A percentile compares a stretch with the other conserved stretches of the same genome.
These are phyloP conservation scores for Grus americana DNA, from an alignment of 2,113 vertebrate species.

Conservation along the genomic window DNA sequence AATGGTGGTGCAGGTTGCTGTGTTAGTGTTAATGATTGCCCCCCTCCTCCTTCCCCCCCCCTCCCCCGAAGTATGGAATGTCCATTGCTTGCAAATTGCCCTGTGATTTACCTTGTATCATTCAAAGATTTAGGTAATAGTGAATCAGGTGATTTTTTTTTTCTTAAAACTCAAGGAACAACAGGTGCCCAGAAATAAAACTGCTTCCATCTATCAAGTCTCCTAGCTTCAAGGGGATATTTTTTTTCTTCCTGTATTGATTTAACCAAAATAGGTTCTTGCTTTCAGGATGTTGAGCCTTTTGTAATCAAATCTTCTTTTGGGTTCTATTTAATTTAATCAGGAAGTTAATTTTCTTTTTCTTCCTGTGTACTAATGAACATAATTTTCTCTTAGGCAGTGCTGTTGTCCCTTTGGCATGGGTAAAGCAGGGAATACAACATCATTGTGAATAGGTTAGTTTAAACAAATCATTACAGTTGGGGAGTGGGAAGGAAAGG, in stretches of 20 bases:
- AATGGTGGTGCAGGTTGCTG: not conserved
- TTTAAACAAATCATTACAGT: not conserved
- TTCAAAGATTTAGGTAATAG: not conserved
- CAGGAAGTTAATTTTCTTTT: not conserved
- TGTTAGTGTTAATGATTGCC: not conserved
- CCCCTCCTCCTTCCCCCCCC: no score
- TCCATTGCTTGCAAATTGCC: not conserved
- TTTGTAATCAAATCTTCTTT: not conserved
- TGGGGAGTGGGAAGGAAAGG: not conserved
- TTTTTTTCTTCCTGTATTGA: not conserved
- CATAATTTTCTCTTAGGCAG: not conserved
- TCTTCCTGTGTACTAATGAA: not conserved
- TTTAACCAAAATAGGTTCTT: not conserved
- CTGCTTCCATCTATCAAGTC: not conserved
- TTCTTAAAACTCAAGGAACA: not conserved
- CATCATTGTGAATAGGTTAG: not conserved
- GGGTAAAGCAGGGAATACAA: not conserved
- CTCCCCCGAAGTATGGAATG: not conserved
- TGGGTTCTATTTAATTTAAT: not conserved
- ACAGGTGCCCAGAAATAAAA: not conserved
- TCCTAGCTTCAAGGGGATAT: not conserved
- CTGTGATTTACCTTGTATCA: not conserved
- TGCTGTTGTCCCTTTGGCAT: not conserved
- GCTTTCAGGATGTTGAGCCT: not conserved
- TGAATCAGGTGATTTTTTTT: not conserved